phyloP scores from a whole-genome alignment of 2,797 vertebrate genomes.

The Sphaeramia orbicularis region DNA sequence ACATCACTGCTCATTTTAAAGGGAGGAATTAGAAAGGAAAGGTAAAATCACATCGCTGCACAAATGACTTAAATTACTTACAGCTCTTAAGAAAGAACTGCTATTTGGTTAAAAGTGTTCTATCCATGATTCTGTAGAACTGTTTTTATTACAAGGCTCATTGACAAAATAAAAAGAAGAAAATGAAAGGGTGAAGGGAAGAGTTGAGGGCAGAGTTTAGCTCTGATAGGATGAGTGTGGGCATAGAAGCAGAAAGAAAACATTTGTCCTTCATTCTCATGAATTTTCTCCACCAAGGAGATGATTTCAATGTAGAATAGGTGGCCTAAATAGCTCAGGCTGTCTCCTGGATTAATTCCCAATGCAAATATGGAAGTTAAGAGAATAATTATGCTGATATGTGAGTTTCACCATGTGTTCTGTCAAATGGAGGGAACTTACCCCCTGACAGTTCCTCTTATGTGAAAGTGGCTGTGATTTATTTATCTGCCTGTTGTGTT shows the following conservation, averaged over 20 bases:
- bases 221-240: constrained; percentile 7
- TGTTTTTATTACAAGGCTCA: not conserved
- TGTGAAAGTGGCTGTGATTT: constrained; percentile 25
- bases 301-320: constrained; percentile 20
- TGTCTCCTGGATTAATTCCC: constrained; percentile 21
- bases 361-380: constrained; percentile 20
- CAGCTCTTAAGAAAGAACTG: not conserved
- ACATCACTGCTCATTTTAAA: not conserved
- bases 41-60: not conserved
- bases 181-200: not conserved
- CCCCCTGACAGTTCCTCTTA: constrained; percentile 44
- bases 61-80: not conserved
- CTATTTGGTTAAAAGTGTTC: not conserved
- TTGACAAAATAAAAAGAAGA: not conserved
- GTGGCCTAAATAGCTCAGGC: constrained; percentile 5
- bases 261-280: not conserved
- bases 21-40: not conserved
- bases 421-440: constrained; percentile 35
- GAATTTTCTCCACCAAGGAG: not conserved
- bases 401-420: constrained; percentile 11
- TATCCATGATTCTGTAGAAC: not conserved
- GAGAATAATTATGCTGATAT: constrained; percentile 5
- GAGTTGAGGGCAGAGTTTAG: not conserved
- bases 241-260: not conserved
- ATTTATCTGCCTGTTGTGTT: constrained; percentile 8